phyloP scores from a whole-genome alignment of 2,888 invertebrate species.

The Drosophila setosimentum region DNA sequence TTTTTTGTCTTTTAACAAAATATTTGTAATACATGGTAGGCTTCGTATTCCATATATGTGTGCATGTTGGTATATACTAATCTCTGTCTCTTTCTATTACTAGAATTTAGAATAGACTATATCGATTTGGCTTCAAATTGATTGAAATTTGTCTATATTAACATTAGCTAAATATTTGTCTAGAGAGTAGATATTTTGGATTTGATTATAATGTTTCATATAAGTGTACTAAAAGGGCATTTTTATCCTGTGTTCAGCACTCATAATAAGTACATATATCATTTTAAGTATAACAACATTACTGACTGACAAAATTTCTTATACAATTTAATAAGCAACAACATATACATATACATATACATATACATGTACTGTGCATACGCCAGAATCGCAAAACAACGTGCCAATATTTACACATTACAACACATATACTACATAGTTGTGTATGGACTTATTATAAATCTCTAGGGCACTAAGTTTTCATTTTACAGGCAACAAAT shows the following conservation, averaged over 20 bases:
- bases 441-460: conserved; percentile 14
- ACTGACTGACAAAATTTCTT: conserved; percentile 32
- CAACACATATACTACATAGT: background rate
- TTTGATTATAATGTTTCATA: conserved; percentile 17
- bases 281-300: conserved; percentile 60
- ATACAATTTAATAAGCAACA: conserved; percentile 51
- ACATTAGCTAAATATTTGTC: conserved; percentile 16
- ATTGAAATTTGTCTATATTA: conserved; percentile 16
- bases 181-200: conserved; percentile 3
- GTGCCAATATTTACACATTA: conserved; percentile 18
- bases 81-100: conserved; percentile 20
- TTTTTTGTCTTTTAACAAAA: conserved; percentile 11
- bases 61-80: conserved; percentile 1
- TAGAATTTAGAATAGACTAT: conserved; percentile 44
- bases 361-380: conserved; percentile 17
- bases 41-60: conserved; percentile 4
- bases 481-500: conserved; percentile 36
- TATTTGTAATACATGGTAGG: conserved; percentile 11
- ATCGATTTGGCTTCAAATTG: conserved; percentile 28
- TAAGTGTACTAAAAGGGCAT: conserved; percentile 3
- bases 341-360: conserved; percentile 40
- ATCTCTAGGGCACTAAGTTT: conserved; percentile 64
- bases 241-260: conserved; percentile 1
- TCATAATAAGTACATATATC: conserved; percentile 10
- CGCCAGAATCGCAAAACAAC: conserved; percentile 20